These are phyloP conservation scores for Taeniopygia guttata DNA, from an alignment of 2,797 vertebrate genomes.

Conservation along the genomic window DNA sequence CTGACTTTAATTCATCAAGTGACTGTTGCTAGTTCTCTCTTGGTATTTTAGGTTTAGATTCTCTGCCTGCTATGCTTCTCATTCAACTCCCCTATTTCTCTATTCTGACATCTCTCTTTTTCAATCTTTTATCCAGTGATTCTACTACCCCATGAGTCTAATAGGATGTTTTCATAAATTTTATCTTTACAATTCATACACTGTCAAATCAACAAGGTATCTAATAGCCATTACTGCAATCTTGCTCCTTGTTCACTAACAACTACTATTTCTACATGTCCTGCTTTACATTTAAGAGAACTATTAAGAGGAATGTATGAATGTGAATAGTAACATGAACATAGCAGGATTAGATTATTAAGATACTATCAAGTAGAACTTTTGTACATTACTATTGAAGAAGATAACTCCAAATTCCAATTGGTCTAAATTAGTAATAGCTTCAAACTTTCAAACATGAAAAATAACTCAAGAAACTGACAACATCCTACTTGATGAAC, in stretches of 20 bases:
- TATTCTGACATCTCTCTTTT: background rate
- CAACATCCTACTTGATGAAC: background rate
- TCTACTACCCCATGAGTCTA: background rate
- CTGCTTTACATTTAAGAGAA: background rate
- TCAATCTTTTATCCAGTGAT: background rate
- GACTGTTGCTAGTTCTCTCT: background rate
- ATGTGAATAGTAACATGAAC: background rate
- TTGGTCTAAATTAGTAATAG: background rate
- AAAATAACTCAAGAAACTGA: background rate
- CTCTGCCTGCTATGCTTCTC: background rate
- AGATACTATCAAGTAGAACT: background rate
- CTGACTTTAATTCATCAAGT: background rate
- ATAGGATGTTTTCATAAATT: background rate
- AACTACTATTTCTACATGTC: background rate
- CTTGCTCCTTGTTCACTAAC: background rate
- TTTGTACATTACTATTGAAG: background rate
- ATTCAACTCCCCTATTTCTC: background rate
- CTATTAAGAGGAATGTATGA: background rate
- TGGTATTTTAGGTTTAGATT: background rate
- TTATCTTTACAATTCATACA: background rate
- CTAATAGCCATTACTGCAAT: background rate
- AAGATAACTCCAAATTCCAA: background rate
- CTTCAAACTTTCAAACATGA: background rate
- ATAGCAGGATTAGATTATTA: background rate
- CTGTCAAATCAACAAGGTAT: background rate